Evolutionary conservation across 2,888 invertebrate genomes (phyloP).

Genomic region (Argyresthia goedartella): DNA sequence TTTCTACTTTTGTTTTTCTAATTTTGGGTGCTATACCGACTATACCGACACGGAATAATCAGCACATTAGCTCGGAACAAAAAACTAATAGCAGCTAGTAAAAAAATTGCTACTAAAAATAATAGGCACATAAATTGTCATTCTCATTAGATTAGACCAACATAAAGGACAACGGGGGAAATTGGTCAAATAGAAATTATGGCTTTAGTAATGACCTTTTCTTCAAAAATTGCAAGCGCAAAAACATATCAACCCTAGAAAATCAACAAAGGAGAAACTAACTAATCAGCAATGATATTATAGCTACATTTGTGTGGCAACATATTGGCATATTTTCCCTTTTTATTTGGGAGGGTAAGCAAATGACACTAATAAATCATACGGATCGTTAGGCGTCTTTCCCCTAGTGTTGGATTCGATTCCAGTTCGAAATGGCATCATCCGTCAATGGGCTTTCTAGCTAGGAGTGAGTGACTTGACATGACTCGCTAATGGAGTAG

Average conservation of each 20-base stretch:
- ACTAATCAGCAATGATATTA: conserved; percentile 4
- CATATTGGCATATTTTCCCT: conserved; percentile 4
- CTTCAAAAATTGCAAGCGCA: conserved; percentile 4
- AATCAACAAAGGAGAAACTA: conserved; percentile 15
- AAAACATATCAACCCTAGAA: conserved; percentile 6
- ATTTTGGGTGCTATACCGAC: too few species aligned
- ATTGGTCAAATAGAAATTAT: conserved; percentile 50
- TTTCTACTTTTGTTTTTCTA: too few species aligned
- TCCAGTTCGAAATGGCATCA: conserved; percentile 67
- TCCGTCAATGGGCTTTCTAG: conserved; percentile 53
- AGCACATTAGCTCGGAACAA: too few species aligned
- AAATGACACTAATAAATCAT: conserved; percentile 70
- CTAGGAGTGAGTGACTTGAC: conserved; percentile 50
- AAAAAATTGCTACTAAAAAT: too few species aligned
- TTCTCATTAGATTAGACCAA: too few species aligned
- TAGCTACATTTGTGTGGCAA: conserved; percentile 11
- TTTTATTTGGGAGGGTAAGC: background rate
- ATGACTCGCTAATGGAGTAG: conserved; percentile 63
- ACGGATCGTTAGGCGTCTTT: conserved; percentile 62
- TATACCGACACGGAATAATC: too few species aligned
- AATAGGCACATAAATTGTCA: too few species aligned
- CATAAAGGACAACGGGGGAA: conserved; percentile 15
- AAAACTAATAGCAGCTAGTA: too few species aligned
- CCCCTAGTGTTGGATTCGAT: conserved; percentile 61
- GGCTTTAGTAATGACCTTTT: conserved; percentile 32